Evolutionary conservation across 2,797 vertebrate species (phyloP).

Genomic region (Steatocranus sp.): DNA sequence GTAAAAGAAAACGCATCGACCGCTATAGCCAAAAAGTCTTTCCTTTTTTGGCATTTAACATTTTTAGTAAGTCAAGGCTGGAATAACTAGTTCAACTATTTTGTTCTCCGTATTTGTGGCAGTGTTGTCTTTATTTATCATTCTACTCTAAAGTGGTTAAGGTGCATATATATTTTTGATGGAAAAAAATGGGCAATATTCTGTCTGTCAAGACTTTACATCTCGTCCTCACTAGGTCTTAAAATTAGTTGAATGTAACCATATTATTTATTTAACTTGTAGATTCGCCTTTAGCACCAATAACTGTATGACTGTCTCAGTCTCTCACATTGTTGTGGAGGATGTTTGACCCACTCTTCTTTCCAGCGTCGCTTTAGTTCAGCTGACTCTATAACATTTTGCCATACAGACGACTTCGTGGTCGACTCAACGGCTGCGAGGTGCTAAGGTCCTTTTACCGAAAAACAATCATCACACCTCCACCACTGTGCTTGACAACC

Average conservation of each 20-base stretch:
- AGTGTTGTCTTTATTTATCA: neutral
- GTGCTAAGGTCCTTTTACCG: neutral
- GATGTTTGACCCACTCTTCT: neutral
- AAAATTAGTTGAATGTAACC: neutral
- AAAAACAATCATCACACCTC: neutral
- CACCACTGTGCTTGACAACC: neutral
- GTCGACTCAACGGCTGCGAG: rapidly evolving
- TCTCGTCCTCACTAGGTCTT: neutral
- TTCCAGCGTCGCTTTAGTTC: neutral
- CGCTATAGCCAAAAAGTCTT: too few species aligned
- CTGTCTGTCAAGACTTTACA: neutral
- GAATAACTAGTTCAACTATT: neutral
- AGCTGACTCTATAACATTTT: neutral
- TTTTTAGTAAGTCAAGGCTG: neutral
- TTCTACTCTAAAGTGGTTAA: neutral
- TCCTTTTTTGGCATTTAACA: neutral
- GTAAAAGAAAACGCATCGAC: neutral
- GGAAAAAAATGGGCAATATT: neutral
- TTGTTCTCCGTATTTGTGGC: neutral
- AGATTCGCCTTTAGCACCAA: neutral
- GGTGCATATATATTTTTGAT: neutral
- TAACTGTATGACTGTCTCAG: neutral
- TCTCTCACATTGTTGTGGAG: neutral
- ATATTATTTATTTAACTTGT: neutral
- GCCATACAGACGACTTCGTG: neutral